phyloP scores from a whole-genome alignment of 2,888 invertebrate genomes.

The Serrognathus titanus region DNA sequence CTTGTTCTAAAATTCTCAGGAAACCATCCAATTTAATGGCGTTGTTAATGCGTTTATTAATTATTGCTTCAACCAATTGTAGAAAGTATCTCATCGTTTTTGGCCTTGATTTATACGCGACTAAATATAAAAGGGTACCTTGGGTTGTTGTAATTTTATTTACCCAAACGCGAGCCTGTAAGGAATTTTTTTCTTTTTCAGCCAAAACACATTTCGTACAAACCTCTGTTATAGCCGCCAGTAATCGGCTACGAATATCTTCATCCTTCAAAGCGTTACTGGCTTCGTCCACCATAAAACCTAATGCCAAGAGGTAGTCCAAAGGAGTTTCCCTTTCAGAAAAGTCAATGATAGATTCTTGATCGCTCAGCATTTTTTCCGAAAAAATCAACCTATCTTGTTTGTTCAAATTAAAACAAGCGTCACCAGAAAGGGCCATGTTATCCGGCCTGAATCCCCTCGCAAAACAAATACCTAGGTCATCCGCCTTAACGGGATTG shows the following conservation, averaged over 20 bases:
- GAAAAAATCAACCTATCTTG: slow-evolving; percentile 27
- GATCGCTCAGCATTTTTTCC: slow-evolving; percentile 23
- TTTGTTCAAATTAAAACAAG: slow-evolving; percentile 27
- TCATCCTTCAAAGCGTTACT: slow-evolving; percentile 36
- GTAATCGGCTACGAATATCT: slow-evolving; percentile 32
- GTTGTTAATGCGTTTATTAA: slow-evolving; percentile 35
- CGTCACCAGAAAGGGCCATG: slow-evolving; percentile 29
- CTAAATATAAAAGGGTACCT: slow-evolving; percentile 33
- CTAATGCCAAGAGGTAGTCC: slow-evolving; percentile 34
- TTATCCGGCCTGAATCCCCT: slow-evolving; percentile 34
- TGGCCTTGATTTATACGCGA: slow-evolving; percentile 33
- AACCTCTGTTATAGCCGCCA: slow-evolving; percentile 36
- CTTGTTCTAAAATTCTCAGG: slow-evolving; percentile 33
- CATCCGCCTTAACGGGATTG: slow-evolving; percentile 26
- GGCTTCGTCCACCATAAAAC: slow-evolving; percentile 37
- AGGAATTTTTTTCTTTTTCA: slow-evolving; percentile 3
- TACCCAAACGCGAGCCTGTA: slow-evolving; percentile 36
- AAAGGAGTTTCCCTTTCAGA: slow-evolving; percentile 34
- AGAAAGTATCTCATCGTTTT: slow-evolving; percentile 37
- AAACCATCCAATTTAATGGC: slow-evolving; percentile 37
- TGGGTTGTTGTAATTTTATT: slow-evolving; percentile 34
- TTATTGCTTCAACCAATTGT: slow-evolving; percentile 37
- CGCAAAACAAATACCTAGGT: slow-evolving; percentile 34
- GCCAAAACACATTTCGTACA: background rate
- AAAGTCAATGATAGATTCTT: slow-evolving; percentile 32